Base-by-base conservation (phyloP, 1,140 invertebrate species). In the Dreissena polymorpha region DNA sequence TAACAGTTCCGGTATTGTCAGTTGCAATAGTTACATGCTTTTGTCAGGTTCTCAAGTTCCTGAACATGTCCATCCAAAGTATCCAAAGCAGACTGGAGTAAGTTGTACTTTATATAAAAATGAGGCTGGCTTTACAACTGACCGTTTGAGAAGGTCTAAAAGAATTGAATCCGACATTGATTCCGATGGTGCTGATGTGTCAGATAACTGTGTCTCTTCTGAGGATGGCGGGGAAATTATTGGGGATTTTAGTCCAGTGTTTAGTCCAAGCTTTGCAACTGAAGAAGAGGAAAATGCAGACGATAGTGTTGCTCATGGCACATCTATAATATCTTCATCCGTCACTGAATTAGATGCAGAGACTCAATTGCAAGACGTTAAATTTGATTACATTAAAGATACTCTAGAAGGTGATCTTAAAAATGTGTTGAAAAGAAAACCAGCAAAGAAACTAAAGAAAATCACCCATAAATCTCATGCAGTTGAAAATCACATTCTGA, bases 401-500 rank as follows among this genome's bases (percentile, higher is more conserved):
- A 5, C 2, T 39, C 39, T 39, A 39, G 39, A 39, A 39, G 39
- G 39, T 39, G 39, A 39, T 39, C 8, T 2, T 39, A 8, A 2
- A 2, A 39, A 8, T 39, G 2, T 39, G 39, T 39, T 39, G 8
- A 39, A 39, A 39, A 39, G 39, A 39, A 39, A 39, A 39, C 39
- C 39, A 39, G 39, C 39, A 39, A 8, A 39, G 39, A 39, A 39
- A 39, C 39, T 5, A 39, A 39, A 39, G 39, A 39, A 39, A 39
- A 39, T 39, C 8, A 39, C 39, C 39, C 39, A 39, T 39, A 39
- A 39, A 39, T 39, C 39, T 39, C 39, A 39, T 60, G 16, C 57
- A 60, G 16, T n/a, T 23, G 86, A 88, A 63, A 76, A 85, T 60
- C 89, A 89, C 68, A 87, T 90, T 65, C 74, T 90, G 25, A 86